These are phyloP conservation scores for Pyrocoelia pectoralis DNA, from an alignment of 2,888 invertebrate genomes.

Conservation along the genomic window DNA sequence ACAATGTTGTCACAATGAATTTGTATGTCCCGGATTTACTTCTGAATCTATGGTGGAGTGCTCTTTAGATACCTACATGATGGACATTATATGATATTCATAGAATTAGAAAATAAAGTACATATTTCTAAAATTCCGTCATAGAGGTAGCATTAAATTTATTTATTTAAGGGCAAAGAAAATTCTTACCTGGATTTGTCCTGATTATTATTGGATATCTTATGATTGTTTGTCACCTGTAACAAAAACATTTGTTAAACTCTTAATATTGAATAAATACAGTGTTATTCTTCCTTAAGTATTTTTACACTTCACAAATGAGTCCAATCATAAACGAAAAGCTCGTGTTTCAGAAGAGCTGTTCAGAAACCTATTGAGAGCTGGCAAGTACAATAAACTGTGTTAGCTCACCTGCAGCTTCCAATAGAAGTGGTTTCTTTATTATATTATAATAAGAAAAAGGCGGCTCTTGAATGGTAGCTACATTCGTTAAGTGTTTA, in stretches of 20 bases:
- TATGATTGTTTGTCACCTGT: conserved; percentile 41
- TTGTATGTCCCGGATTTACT: no score
- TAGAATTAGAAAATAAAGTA: no score
- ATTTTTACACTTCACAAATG: not conserved
- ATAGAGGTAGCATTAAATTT: no score
- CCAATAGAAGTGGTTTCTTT: conserved; percentile 24
- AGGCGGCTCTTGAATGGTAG: conserved; percentile 18
- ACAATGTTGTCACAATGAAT: no score
- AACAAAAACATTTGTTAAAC: conserved; percentile 33
- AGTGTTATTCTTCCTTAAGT: not conserved
- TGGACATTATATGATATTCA: no score
- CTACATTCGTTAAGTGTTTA: conserved; percentile 26
- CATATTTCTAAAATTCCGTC: no score
- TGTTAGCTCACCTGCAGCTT: conserved; percentile 35
- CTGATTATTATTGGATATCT: conserved; percentile 43
- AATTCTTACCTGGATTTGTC: conserved; percentile 44
- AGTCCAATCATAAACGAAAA: conserved; percentile 19
- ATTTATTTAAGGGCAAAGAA: no score
- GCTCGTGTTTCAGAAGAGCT: conserved; percentile 18
- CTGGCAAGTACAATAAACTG: conserved; percentile 25
- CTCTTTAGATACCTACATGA: no score
- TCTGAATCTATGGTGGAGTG: no score
- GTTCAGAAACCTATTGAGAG: conserved; percentile 27
- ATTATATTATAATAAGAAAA: conserved; percentile 25
- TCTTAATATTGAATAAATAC: not conserved